Percentiles rank a stretch among this genome's conserved stretches.
Conservation (phyloP, 1,140 invertebrate genomes). For the Trichoplusia ni region DNA sequence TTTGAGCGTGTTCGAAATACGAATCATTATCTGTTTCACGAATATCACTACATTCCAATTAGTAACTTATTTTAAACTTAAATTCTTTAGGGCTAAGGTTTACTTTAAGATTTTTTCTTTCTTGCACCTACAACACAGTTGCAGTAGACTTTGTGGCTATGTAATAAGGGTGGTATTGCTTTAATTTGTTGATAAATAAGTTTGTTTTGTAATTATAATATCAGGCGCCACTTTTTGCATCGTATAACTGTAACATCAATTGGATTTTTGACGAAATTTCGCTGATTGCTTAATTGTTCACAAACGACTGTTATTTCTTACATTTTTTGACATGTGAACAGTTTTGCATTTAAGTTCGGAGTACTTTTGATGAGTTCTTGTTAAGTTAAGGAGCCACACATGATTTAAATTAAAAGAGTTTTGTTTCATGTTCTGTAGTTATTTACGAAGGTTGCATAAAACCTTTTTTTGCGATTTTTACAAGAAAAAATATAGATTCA, state of each 20-base stretch:
- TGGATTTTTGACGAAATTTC: constrained; percentile 62
- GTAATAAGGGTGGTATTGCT: not conserved
- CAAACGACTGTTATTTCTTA: constrained; percentile 43
- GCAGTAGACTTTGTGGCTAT: not conserved
- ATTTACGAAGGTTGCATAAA: too few relatives aligned
- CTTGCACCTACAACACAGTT: not conserved
- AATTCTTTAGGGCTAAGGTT: not conserved
- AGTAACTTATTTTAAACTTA: not conserved
- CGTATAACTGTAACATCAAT: constrained; percentile 69
- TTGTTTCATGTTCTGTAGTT: too few relatives aligned
- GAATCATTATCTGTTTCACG: constrained; percentile 60
- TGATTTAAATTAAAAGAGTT: constrained; percentile 8
- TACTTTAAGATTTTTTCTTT: not conserved
- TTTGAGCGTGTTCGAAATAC: constrained; percentile 65
- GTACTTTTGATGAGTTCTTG: constrained; percentile 17
- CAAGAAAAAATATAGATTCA: too few relatives aligned
- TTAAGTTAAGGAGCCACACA: constrained; percentile 7
- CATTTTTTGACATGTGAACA: constrained; percentile 44
- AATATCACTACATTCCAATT: constrained; percentile 30
- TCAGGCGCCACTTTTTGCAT: constrained; percentile 56
- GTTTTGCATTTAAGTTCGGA: constrained; percentile 13
- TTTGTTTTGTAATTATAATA: constrained; percentile 33
- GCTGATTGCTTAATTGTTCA: constrained; percentile 65
- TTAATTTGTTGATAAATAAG: not conserved
- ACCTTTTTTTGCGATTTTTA: too few relatives aligned